Conservation (phyloP, 2,113 vertebrate species). For the Malaclemys terrapin region DNA sequence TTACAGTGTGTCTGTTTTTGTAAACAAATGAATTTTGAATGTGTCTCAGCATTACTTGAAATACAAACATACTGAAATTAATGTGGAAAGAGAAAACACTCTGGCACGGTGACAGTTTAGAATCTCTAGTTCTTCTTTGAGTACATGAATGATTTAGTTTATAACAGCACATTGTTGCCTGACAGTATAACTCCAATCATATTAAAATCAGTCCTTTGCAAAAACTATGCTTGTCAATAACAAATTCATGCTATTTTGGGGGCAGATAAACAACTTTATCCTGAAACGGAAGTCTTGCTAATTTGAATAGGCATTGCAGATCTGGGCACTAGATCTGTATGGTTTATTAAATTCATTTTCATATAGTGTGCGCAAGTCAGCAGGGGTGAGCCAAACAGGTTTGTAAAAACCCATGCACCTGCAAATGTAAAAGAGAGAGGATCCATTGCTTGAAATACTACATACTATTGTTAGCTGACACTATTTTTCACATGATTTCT, state of each 20-base stretch:
- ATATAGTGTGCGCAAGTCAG: neutral
- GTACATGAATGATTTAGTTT: neutral
- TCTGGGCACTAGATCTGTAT: neutral
- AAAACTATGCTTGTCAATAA: neutral
- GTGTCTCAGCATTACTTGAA: neutral
- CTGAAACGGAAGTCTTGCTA: neutral
- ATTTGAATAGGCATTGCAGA: neutral
- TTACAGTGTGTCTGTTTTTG: neutral
- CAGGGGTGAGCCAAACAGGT: neutral
- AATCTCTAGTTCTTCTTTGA: neutral
- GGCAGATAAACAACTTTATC: neutral
- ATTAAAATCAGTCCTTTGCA: neutral
- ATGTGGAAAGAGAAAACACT: neutral
- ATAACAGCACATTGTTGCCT: slow-evolving; percentile 4
- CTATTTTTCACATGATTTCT: neutral
- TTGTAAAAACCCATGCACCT: neutral
- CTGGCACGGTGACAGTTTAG: neutral
- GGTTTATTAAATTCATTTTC: neutral
- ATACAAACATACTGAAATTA: neutral
- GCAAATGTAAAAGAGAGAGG: neutral
- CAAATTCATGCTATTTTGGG: neutral
- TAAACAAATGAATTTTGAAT: slow-evolving; percentile 5
- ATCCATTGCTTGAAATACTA: neutral
- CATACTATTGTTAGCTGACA: neutral
- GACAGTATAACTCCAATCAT: neutral